These are phyloP conservation scores for Tiphia femorata DNA, from an alignment of 2,888 invertebrate species.

Conservation along the genomic window DNA sequence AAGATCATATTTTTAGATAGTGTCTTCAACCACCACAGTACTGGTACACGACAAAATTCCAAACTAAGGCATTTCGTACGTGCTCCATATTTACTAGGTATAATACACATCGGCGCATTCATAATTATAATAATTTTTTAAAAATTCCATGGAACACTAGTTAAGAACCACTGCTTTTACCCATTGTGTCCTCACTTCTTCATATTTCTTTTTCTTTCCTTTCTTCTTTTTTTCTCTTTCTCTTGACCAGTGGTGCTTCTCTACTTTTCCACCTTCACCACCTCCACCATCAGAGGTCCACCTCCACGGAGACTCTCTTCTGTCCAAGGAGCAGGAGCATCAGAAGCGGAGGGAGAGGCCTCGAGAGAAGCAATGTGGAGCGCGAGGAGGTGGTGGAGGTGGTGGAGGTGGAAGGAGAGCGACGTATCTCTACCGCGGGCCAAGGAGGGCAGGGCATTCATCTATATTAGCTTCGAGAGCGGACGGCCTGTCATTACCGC, in stretches of 20 bases:
- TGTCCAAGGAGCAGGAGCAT: neutral
- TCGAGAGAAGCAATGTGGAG: conserved; percentile 6
- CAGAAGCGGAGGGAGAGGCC: neutral
- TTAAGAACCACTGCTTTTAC: too few species aligned
- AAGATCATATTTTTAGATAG: too few species aligned
- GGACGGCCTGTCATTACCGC: conserved; percentile 69
- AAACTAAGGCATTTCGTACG: too few species aligned
- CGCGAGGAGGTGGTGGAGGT: neutral
- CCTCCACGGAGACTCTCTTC: neutral
- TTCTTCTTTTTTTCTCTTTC: conserved; percentile 6
- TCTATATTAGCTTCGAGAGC: conserved; percentile 70
- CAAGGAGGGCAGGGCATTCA: conserved; percentile 68
- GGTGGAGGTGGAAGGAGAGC: conserved; percentile 35
- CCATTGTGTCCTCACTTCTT: neutral
- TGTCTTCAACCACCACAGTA: too few species aligned
- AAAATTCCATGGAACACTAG: too few species aligned
- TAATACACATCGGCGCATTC: too few species aligned
- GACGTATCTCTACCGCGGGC: conserved; percentile 59
- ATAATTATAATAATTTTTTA: too few species aligned
- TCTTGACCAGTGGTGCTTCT: neutral
- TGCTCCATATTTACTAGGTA: too few species aligned
- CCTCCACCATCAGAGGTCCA: neutral
- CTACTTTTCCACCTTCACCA: neutral
- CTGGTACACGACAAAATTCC: too few species aligned
- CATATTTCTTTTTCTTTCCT: neutral